Conservation (phyloP, 2,113 vertebrate species). For the Reinhardtius hippoglossoides region DNA sequence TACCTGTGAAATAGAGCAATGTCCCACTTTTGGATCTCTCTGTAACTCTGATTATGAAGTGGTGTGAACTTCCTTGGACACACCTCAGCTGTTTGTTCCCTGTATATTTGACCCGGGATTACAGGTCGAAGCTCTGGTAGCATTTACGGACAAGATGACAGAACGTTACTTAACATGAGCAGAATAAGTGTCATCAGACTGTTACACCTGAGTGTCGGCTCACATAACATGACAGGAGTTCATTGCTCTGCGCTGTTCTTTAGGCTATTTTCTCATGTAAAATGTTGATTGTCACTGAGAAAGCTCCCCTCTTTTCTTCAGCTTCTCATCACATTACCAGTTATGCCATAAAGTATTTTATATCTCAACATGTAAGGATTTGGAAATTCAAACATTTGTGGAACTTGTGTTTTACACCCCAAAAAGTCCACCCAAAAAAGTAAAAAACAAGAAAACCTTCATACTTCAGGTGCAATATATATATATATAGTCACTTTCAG, state of each 20-base stretch:
- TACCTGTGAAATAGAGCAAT: neutral
- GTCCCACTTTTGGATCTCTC: neutral
- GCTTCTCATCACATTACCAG: neutral
- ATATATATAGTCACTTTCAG: neutral
- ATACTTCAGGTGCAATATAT: too few species aligned
- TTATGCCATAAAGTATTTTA: neutral
- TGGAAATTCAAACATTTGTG: too few species aligned
- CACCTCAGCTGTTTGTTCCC: conserved; percentile 35
- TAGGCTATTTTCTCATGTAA: neutral
- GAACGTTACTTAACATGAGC: conserved; percentile 31
- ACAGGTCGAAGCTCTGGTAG: conserved; percentile 12
- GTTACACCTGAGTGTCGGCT: conserved; percentile 50
- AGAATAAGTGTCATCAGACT: neutral
- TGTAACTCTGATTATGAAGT: neutral
- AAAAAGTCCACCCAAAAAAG: too few species aligned
- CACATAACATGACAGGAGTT: conserved; percentile 8
- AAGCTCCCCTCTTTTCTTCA: neutral
- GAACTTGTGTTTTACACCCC: too few species aligned
- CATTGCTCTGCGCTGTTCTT: neutral
- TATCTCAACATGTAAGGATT: too few species aligned
- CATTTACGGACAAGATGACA: conserved; percentile 1
- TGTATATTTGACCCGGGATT: conserved; percentile 24
- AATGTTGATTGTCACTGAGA: neutral
- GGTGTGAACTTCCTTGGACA: neutral
- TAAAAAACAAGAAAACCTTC: too few species aligned